phyloP scores from a whole-genome alignment of 2,888 invertebrate species.

The Orthosia cruda region DNA sequence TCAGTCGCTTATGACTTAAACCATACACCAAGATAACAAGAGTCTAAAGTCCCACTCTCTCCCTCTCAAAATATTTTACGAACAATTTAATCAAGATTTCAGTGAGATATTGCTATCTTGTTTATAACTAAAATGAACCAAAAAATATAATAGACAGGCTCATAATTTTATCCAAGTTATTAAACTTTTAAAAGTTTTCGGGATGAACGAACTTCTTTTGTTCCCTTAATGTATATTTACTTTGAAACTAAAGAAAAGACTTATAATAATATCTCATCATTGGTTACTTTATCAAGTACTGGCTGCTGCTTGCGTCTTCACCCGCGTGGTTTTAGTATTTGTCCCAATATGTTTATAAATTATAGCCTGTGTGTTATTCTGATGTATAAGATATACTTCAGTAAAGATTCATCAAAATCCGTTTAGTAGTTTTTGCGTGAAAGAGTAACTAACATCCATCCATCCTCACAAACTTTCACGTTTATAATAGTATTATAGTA shows the following conservation, averaged over 20 bases:
- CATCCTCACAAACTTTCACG: no score
- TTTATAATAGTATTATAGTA: no score
- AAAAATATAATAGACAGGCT: conserved; percentile 58
- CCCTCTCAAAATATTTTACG: conserved; percentile 69
- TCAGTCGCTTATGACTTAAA: conserved; percentile 14
- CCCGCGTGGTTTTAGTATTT: no score
- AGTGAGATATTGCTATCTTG: conserved; percentile 70
- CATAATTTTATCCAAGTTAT: conserved; percentile 59
- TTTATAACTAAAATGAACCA: conserved; percentile 68
- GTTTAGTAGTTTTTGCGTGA: no score
- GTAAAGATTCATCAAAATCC: no score
- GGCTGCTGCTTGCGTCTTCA: neutral
- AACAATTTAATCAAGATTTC: conserved; percentile 75
- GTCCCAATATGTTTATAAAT: no score
- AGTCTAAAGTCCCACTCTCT: conserved; percentile 57
- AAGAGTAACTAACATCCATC: no score
- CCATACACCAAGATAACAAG: conserved; percentile 61
- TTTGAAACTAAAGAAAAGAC: conserved; percentile 41
- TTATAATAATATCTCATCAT: conserved; percentile 10
- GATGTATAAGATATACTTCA: no score
- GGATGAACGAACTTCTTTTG: conserved; percentile 42
- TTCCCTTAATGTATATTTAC: conserved; percentile 39
- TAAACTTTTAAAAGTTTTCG: conserved; percentile 52
- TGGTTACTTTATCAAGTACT: conserved; percentile 1
- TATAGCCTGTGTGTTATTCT: no score